A percentile compares a stretch with the other conserved stretches of the same genome.
These are phyloP conservation scores for Arizona elegans DNA, from an alignment of 2,113 vertebrate genomes.

Conservation along the genomic window DNA sequence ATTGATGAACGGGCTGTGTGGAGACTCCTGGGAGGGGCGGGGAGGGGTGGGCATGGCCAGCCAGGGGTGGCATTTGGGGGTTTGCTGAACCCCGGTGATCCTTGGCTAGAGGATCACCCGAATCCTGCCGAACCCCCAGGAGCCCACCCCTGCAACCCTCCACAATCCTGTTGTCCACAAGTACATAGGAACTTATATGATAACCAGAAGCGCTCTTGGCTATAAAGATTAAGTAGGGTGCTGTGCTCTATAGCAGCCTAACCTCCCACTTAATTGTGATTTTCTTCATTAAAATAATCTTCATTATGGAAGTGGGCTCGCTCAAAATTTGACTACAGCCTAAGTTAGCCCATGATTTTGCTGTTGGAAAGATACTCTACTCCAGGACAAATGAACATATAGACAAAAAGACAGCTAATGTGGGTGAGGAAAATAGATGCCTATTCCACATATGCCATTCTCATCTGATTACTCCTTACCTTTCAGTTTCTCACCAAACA, in stretches of 20 bases:
- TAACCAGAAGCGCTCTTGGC: background rate
- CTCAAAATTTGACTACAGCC: background rate
- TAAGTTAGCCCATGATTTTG: background rate
- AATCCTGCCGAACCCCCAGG: too few relatives aligned
- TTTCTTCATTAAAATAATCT: background rate
- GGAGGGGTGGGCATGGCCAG: too few relatives aligned
- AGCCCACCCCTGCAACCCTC: background rate
- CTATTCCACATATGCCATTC: background rate
- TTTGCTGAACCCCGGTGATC: too few relatives aligned
- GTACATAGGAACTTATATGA: background rate
- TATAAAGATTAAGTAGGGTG: background rate
- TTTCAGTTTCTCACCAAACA: conserved; percentile 93
- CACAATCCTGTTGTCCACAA: background rate
- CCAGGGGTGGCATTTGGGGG: too few relatives aligned
- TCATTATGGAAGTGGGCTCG: background rate
- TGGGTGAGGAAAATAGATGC: background rate
- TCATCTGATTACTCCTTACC: conserved; percentile 60
- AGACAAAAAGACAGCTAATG: too few relatives aligned
- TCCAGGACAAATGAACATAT: background rate
- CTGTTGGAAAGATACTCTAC: background rate
- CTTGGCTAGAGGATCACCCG: too few relatives aligned
- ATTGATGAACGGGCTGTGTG: too few relatives aligned
- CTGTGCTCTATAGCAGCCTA: background rate
- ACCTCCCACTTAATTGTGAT: background rate
- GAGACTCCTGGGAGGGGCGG: too few relatives aligned